Base-by-base conservation (phyloP, 2,113 vertebrate genomes). In the Jaculus jaculus region DNA sequence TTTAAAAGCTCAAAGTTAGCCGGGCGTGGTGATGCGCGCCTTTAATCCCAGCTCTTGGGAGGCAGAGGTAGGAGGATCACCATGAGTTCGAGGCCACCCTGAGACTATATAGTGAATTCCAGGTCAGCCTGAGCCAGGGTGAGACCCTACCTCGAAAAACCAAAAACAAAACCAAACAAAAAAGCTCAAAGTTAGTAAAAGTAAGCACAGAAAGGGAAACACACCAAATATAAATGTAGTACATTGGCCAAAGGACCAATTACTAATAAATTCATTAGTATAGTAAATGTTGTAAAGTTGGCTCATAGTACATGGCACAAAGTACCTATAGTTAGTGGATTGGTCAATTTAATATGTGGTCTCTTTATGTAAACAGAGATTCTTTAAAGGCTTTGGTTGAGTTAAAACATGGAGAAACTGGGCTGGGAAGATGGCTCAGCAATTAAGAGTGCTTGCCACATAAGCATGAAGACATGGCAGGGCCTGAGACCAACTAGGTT, bases 151-250 rank as follows among this genome's bases (percentile, higher is more conserved):
- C 42, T 47, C 8, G 42, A 5, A 47, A 47, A 47, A 47, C 42
- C 42, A 47, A 47, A 47, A 13, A 34, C 24, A 71, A 71, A 26
- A 69, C 5, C 9, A 54, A 84, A 82, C n/a, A 12, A 78, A 71
- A 24, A 77, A 80, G 87, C 18, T 81, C 84, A 30, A 86, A 9
- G 2, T 34, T 91, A 80, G 17, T 83, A 89, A 75, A 69, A n/a
- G 65, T 93, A 90, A 87, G 73, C 65, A 61, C 20, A 75, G 39
- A 93, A 92, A 92, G 73, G 47, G 9, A 91, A 96, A 63, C 28
- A 92, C 60, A 54, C 23, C 26, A 78, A 91, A 63, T 84, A 69
- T 61, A 72, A 88, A 78, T 81, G 30, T 93, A 93, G n/a, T 96
- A 30, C 15, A 77, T 91, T 95, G 68, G 32, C 75, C 82, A 81